A percentile compares a stretch with the other conserved stretches of the same genome.
These are phyloP conservation scores for Sogatella furcifera DNA, from an alignment of 1,140 invertebrate genomes.

Conservation along the genomic window DNA sequence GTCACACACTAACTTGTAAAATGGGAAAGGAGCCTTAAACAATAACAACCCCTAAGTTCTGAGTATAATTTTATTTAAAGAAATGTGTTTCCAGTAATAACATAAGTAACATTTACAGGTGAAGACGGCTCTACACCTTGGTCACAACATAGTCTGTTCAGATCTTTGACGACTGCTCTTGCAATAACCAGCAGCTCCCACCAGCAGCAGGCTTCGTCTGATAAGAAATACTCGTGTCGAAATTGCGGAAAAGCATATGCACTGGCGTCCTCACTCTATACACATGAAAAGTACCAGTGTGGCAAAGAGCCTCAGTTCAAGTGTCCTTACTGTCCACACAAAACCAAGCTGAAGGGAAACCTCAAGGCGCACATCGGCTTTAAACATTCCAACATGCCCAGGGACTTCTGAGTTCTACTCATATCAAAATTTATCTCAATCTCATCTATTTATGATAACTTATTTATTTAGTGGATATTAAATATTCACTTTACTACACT, in stretches of 20 bases:
- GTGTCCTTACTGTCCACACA: slow-evolving; percentile 44
- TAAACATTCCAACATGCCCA: slow-evolving; percentile 11
- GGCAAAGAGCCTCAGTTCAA: slow-evolving; percentile 41
- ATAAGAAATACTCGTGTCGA: slow-evolving; percentile 6
- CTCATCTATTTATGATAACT: no score
- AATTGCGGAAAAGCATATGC: slow-evolving; percentile 6
- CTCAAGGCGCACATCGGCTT: slow-evolving; percentile 34
- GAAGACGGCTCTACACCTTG: not conserved
- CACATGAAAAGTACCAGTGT: slow-evolving; percentile 36
- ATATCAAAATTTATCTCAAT: no score
- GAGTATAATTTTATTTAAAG: no score
- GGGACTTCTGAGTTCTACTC: slow-evolving; percentile 1
- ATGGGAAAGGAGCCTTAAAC: no score
- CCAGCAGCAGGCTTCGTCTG: not conserved
- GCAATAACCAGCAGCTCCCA: no score
- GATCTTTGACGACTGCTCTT: not conserved
- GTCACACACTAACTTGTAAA: no score
- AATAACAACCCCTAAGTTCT: no score
- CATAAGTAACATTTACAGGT: no score
- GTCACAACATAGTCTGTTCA: not conserved
- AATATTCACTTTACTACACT: no score
- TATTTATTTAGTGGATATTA: no score
- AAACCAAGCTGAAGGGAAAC: slow-evolving; percentile 42
- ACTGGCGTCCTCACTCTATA: slow-evolving; percentile 12
- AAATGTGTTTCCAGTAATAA: no score